Percentiles rank a stretch among this genome's conserved stretches.
These are phyloP conservation scores for Triplophysa siluroides DNA, from an alignment of 2,113 vertebrate genomes.

Conservation along the genomic window DNA sequence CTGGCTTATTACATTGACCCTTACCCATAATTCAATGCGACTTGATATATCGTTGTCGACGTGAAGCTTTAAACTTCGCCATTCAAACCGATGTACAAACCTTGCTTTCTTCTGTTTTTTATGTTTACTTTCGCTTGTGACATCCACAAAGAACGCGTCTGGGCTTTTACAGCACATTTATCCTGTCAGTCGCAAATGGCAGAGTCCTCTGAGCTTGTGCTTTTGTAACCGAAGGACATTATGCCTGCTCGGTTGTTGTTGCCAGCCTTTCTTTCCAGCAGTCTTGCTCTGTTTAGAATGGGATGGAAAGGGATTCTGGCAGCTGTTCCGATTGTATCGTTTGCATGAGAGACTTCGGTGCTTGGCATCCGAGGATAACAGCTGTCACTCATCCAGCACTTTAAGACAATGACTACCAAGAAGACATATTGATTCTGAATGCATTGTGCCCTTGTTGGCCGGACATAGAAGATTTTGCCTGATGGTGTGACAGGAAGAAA, in stretches of 20 bases:
- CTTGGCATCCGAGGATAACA: conserved; percentile 64
- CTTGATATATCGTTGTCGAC: not conserved
- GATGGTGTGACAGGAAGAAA: conserved; percentile 71
- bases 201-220: conserved; percentile 13
- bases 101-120: not conserved
- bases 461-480: conserved; percentile 60
- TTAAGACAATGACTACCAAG: conserved; percentile 69
- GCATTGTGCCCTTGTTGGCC: conserved; percentile 67
- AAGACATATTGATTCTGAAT: conserved; percentile 72
- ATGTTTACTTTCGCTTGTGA: not conserved
- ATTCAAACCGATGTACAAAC: not conserved
- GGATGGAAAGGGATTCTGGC: conserved; percentile 53
- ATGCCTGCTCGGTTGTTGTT: not conserved
- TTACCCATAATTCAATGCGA: not conserved
- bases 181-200: conserved; percentile 30
- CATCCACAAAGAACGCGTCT: not conserved
- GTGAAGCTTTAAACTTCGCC: not conserved
- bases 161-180: conserved; percentile 1
- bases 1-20: too few species aligned
- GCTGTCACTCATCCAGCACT: conserved; percentile 70
- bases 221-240: conserved; percentile 29
- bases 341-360: conserved; percentile 59
- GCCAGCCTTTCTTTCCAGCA: conserved; percentile 20
- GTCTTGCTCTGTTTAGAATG: conserved; percentile 30
- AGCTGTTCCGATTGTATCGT: conserved; percentile 59